phyloP scores from a whole-genome alignment of 2,113 vertebrate species.

The Meriones unguiculatus region DNA sequence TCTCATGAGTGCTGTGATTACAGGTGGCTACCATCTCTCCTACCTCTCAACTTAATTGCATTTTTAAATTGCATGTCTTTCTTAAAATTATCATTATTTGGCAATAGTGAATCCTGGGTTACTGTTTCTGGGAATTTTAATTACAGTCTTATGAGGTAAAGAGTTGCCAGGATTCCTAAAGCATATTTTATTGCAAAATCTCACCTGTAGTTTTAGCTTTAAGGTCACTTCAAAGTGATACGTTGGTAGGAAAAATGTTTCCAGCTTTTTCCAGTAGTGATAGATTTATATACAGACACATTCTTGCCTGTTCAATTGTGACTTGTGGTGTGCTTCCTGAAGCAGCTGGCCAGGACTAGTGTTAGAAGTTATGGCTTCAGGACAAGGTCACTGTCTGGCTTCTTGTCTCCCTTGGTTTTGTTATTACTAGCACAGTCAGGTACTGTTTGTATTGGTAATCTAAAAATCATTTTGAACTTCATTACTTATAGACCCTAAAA shows the following conservation, averaged over 20 bases:
- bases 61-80: slow-evolving; percentile 37
- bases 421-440: background rate
- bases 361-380: background rate
- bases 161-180: slow-evolving; percentile 34
- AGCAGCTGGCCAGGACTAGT: slow-evolving; percentile 18
- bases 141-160: background rate
- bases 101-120: slow-evolving; percentile 42
- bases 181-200: slow-evolving; percentile 40
- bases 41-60: background rate
- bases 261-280: slow-evolving; percentile 1
- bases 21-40: background rate
- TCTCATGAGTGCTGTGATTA: background rate
- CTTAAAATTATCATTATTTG: slow-evolving; percentile 32
- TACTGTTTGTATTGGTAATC: background rate
- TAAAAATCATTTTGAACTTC: slow-evolving; percentile 53
- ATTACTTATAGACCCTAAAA: slow-evolving; percentile 41
- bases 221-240: background rate
- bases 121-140: slow-evolving; percentile 44
- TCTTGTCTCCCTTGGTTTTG: background rate
- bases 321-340: slow-evolving; percentile 23
- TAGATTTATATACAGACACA: slow-evolving; percentile 38
- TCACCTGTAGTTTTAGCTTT: slow-evolving; percentile 32
- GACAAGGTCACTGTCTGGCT: slow-evolving; percentile 35
- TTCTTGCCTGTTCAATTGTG: slow-evolving; percentile 30
- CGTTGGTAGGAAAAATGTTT: background rate